Evolutionary conservation across 37 sponge, comb jelly and placozoan species (phyloP).

Genomic region (Beroe ovata): DNA sequence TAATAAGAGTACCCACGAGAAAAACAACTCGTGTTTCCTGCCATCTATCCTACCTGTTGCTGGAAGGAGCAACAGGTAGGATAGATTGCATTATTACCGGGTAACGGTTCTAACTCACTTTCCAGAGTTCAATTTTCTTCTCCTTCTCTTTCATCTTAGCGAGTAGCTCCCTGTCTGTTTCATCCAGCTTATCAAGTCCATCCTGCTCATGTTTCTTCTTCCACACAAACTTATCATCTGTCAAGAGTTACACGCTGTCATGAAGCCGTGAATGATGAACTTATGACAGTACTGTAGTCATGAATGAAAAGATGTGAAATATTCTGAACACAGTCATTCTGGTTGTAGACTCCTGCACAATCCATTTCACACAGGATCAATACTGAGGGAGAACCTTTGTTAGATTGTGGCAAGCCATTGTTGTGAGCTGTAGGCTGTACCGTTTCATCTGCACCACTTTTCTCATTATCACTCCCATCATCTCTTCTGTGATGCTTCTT

Average conservation of each 20-base stretch:
- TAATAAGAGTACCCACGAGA: too few relatives aligned
- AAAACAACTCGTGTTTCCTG: too few relatives aligned
- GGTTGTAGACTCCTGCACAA: too few relatives aligned
- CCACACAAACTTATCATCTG: conserved; percentile 58
- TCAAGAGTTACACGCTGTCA: background rate
- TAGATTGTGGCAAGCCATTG: conserved; percentile 8
- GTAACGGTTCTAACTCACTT: too few relatives aligned
- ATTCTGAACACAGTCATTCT: too few relatives aligned
- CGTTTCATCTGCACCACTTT: background rate
- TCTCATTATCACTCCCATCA: background rate
- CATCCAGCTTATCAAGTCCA: conserved; percentile 72
- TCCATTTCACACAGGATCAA: too few relatives aligned
- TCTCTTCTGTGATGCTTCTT: conserved; percentile 1
- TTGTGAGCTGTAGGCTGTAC: background rate
- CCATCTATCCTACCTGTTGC: too few relatives aligned
- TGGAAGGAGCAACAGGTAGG: too few relatives aligned
- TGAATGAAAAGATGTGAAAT: too few relatives aligned
- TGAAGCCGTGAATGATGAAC: too few relatives aligned
- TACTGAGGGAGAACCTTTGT: background rate
- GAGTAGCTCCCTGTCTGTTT: conserved; percentile 72
- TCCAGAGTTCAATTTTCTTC: conserved; percentile 73
- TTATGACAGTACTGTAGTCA: too few relatives aligned
- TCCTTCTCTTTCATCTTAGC: conserved; percentile 77
- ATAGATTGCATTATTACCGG: too few relatives aligned
- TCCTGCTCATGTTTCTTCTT: conserved; percentile 82